Evolutionary conservation across 2,888 invertebrate genomes (phyloP), one percentile per base, ranked within the genome.

Genomic region (Mermis nigrescens): DNA sequence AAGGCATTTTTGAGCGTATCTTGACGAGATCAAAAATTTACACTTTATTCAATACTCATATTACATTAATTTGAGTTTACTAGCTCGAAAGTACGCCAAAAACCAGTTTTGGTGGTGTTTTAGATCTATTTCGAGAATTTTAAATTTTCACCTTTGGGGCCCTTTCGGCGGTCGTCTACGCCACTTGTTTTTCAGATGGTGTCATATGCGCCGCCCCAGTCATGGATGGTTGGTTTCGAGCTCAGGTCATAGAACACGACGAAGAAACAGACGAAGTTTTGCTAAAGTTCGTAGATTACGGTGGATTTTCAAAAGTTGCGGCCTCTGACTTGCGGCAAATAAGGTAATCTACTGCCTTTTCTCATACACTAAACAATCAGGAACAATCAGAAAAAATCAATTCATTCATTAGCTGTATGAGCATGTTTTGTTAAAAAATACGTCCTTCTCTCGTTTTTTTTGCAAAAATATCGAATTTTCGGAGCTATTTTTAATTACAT

Each of bases 261-360:
- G 55, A 58, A n/a, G 58, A 57, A 4, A 80, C 82, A 67, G 76
- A 77, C 61, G 80, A 81, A 48, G 84, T 85, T 66, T 80, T 87
- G 64, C 83, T 92, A 60, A 85, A 85, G 75, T 83, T 88, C 73
- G 82, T 95, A 57, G 98, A 98, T 77, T 89, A 88, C 69, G 98
- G 98, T 56, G 95, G 95, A 57, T 95, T 85, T 75, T 82, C 83
- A 70, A 81, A 81, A 61, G 80, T 91, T 59, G 81, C 82, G 67
- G 83, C 84, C 66, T 78, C 81, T 60, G 80, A 82, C 65, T 80
- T 95, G 71, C 82, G 87, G 72, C 91, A 94, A 78, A 91, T 98
- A 66, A 81, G 76, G 74, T 74, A 22, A 31, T n/a, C n/a, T n/a
- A n/a, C n/a, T n/a, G n/a, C n/a, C n/a, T 19, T 19, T 19, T 45